Evolutionary conservation across 1,140 invertebrate genomes (phyloP).

Genomic region (Portunus trituberculatus): DNA sequence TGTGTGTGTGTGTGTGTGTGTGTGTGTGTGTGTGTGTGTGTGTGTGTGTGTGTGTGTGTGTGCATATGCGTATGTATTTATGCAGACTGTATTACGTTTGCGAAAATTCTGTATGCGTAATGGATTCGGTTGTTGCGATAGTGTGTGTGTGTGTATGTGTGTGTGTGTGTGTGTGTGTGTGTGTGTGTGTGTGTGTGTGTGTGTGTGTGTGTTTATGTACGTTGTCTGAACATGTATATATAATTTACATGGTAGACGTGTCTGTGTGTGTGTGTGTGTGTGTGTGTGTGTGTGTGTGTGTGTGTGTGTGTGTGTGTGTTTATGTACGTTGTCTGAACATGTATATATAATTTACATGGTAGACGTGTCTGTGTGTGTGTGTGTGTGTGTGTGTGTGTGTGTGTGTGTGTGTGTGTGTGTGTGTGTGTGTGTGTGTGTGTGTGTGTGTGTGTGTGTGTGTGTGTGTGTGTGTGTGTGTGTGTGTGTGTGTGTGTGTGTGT

Average conservation of each 20-base stretch:
- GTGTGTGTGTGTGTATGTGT: background rate
- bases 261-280: background rate
- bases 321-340: background rate
- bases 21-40: background rate
- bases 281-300: constrained; percentile 9
- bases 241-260: too few species aligned
- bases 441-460: background rate
- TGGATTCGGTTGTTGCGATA: too few species aligned
- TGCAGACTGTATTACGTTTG: background rate
- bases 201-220: background rate
- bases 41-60: background rate
- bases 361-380: too few species aligned
- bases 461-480: constrained; percentile 11
- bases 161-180: constrained; percentile 5
- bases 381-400: constrained; percentile 9
- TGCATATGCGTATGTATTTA: background rate
- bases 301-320: constrained; percentile 29
- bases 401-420: constrained; percentile 34
- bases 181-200: constrained; percentile 21
- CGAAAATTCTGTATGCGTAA: background rate
- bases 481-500: constrained; percentile 34
- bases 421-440: background rate
- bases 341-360: too few species aligned
- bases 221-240: too few species aligned
- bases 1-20: background rate